Evolutionary conservation across 2,113 vertebrate genomes (phyloP).

Genomic region (Oncorhynchus clarkii): DNA sequence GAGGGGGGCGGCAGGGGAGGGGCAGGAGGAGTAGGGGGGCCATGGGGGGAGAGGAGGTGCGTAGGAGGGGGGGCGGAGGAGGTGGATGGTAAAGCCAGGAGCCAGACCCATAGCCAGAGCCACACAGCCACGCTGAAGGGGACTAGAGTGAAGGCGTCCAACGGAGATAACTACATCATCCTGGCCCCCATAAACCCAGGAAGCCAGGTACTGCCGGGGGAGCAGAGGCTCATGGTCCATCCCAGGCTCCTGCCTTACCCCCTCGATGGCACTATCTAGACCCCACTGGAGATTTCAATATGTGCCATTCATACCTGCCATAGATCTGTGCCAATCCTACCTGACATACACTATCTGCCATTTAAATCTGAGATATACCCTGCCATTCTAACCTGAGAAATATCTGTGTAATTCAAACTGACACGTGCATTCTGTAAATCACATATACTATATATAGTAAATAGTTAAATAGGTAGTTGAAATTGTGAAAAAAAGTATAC

Average conservation of each 20-base stretch:
- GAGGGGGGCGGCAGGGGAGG: slow-evolving; percentile 65
- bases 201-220: slow-evolving; percentile 76
- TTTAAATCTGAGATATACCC: no score
- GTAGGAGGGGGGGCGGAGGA: slow-evolving; percentile 26
- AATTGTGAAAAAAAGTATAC: neutral
- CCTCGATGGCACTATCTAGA: neutral
- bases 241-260: slow-evolving; percentile 43
- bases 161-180: slow-evolving; percentile 92
- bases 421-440: no score
- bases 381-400: no score
- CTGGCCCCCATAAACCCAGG: slow-evolving; percentile 80
- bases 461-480: neutral
- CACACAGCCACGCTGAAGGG: slow-evolving; percentile 66
- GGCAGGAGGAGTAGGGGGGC: slow-evolving; percentile 70
- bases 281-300: no score
- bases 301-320: no score
- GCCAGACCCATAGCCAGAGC: slow-evolving; percentile 31
- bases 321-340: no score
- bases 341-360: no score
- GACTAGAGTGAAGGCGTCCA: slow-evolving; percentile 73
- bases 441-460: neutral
- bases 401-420: no score
- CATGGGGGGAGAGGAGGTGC: slow-evolving; percentile 66
- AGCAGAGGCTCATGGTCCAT: neutral
- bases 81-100: slow-evolving; percentile 59